phyloP scores from a whole-genome alignment of 2,113 vertebrate genomes.

The Perccottus glenii region DNA sequence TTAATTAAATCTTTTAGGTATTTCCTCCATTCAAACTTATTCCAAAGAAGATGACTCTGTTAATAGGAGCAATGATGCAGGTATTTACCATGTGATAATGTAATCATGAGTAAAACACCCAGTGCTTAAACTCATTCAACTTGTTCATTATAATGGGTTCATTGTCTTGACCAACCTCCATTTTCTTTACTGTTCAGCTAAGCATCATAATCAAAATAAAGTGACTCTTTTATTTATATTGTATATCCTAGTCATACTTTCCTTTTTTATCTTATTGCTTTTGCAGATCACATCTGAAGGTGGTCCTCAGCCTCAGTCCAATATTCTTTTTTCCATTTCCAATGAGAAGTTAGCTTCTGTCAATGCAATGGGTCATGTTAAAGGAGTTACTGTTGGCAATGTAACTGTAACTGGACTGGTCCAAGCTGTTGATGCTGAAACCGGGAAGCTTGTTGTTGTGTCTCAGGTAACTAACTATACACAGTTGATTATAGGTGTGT shows the following conservation, averaged over 20 bases:
- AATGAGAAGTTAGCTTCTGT: slow-evolving; percentile 81
- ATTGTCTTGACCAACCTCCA: too few relatives aligned
- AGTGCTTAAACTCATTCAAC: too few relatives aligned
- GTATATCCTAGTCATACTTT: background rate
- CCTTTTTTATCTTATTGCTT: slow-evolving; percentile 17
- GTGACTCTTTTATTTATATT: slow-evolving; percentile 3
- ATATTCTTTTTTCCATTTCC: slow-evolving; percentile 89
- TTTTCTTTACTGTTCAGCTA: too few relatives aligned
- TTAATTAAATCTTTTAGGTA: slow-evolving; percentile 77
- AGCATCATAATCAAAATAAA: background rate
- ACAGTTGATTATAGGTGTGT: background rate
- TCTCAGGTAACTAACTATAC: slow-evolving; percentile 83
- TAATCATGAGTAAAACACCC: too few relatives aligned
- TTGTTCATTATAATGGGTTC: too few relatives aligned
- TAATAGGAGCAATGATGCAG: slow-evolving; percentile 92
- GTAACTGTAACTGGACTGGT: slow-evolving; percentile 87
- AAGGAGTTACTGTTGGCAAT: slow-evolving; percentile 81
- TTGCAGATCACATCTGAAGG: slow-evolving; percentile 92
- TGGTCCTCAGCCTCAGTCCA: slow-evolving; percentile 95
- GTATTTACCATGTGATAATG: slow-evolving; percentile 68
- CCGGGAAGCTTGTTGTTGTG: slow-evolving; percentile 86
- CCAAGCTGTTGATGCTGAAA: slow-evolving; percentile 90
- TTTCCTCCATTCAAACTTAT: slow-evolving; percentile 92
- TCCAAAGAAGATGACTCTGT: slow-evolving; percentile 88
- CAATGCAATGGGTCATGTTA: slow-evolving; percentile 82